phyloP scores from a whole-genome alignment of 2,797 vertebrate genomes.

The Xenentodon cancila region DNA sequence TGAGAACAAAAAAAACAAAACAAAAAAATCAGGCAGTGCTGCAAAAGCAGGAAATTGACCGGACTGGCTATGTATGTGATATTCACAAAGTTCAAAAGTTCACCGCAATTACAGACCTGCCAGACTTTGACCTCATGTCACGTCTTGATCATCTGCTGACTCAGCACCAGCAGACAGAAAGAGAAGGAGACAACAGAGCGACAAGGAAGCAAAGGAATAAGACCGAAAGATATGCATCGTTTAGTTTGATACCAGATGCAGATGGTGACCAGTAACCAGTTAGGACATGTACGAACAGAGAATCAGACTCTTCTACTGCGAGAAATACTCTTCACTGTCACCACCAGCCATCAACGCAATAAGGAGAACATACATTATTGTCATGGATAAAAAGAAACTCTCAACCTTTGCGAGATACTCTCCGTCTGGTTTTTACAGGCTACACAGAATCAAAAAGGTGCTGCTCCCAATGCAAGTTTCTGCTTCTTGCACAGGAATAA shows the following conservation, averaged over 20 bases:
- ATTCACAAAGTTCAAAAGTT: constrained; percentile 35
- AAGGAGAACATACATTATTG: no score
- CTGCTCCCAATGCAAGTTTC: no score
- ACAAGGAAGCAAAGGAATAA: neutral
- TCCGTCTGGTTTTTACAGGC: no score
- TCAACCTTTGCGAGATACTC: no score
- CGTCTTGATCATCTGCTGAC: constrained; percentile 8
- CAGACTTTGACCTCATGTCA: constrained; percentile 19
- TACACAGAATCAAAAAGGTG: no score
- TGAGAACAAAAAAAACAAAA: neutral
- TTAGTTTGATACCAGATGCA: neutral
- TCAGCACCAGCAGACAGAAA: constrained; percentile 4
- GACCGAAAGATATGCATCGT: neutral
- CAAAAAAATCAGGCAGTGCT: neutral
- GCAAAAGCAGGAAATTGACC: neutral
- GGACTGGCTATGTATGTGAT: constrained; percentile 1
- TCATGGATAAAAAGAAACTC: no score
- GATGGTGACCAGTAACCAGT: neutral
- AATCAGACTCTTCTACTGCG: no score
- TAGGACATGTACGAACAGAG: neutral
- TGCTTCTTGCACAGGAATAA: no score
- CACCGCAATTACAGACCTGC: neutral
- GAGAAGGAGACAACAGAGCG: neutral
- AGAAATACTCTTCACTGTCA: no score
- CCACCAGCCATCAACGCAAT: no score